Evolutionary conservation across 1,140 invertebrate species (phyloP).

Genomic region (Heliothis subflexa): DNA sequence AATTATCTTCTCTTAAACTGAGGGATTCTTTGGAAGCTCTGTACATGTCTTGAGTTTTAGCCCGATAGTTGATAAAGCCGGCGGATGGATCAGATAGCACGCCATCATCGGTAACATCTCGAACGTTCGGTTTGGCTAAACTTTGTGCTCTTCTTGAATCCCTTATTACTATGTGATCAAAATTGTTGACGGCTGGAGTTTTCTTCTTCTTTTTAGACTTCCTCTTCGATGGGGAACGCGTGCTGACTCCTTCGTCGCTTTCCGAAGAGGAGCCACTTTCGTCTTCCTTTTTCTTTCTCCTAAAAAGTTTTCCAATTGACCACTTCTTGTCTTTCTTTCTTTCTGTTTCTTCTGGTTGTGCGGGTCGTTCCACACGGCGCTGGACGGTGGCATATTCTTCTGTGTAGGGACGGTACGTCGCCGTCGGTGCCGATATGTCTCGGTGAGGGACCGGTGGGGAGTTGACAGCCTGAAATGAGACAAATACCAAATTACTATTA

Average conservation of each 20-base stretch:
- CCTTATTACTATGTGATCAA: slow-evolving; percentile 86
- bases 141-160: slow-evolving; percentile 83
- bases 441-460: slow-evolving; percentile 79
- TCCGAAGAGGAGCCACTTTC: slow-evolving; percentile 88
- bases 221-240: slow-evolving; percentile 82
- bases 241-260: slow-evolving; percentile 87
- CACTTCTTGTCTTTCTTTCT: slow-evolving; percentile 89
- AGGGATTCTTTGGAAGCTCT: slow-evolving; percentile 75
- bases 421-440: slow-evolving; percentile 66
- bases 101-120: slow-evolving; percentile 84
- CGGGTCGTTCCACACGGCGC: slow-evolving; percentile 69
- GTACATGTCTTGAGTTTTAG: slow-evolving; percentile 73
- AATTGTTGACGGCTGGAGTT: slow-evolving; percentile 75
- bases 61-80: slow-evolving; percentile 83
- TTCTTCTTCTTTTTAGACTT: slow-evolving; percentile 82
- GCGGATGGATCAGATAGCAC: slow-evolving; percentile 86
- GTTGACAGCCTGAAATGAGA: slow-evolving; percentile 81
- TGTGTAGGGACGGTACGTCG: slow-evolving; percentile 73
- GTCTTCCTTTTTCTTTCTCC: slow-evolving; percentile 89
- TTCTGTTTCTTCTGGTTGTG: slow-evolving; percentile 71
- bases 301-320: slow-evolving; percentile 90
- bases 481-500: slow-evolving; percentile 43
- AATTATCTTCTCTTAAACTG: slow-evolving; percentile 73
- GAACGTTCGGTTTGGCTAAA: slow-evolving; percentile 74
- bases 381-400: slow-evolving; percentile 76